phyloP scores from a whole-genome alignment of 2,797 vertebrate genomes.

The Strix occidentalis region DNA sequence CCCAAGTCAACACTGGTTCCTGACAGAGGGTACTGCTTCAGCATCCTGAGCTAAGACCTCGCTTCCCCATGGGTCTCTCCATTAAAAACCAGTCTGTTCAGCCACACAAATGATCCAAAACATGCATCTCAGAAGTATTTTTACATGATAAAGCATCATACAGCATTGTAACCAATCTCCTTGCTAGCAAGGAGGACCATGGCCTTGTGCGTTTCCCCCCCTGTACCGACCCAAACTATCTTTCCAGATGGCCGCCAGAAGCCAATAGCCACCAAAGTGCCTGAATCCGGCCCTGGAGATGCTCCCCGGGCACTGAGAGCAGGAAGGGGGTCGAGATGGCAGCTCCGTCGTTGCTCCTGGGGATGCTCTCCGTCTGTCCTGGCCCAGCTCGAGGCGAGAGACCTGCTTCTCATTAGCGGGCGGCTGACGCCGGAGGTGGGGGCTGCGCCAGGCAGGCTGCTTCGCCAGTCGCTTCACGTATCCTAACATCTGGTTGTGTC shows the following conservation, averaged over 20 bases:
- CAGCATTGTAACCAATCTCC: background rate
- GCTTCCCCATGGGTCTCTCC: background rate
- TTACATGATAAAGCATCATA: background rate
- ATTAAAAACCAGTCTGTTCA: background rate
- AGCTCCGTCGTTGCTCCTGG: conserved; percentile 20
- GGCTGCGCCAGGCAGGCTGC: conserved; percentile 38
- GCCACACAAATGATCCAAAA: background rate
- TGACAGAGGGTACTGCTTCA: background rate
- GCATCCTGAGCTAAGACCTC: background rate
- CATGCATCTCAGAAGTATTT: background rate
- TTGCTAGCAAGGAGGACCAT: background rate
- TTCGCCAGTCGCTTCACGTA: conserved; percentile 71
- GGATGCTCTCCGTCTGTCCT: conserved; percentile 53
- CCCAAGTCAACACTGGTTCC: background rate
- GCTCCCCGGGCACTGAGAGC: background rate
- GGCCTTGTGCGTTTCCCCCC: background rate
- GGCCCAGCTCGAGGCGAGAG: conserved; percentile 36
- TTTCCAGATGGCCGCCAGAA: conserved; percentile 53
- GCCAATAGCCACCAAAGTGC: background rate
- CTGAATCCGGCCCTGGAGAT: background rate
- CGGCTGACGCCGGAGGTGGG: background rate
- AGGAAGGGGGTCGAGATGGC: conserved; percentile 33
- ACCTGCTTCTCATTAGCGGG: conserved; percentile 60
- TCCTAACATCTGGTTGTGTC: conserved; percentile 77
- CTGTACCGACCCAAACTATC: background rate